phyloP scores from a whole-genome alignment of 2,888 invertebrate genomes.

The Lepidochrysops patricia region DNA sequence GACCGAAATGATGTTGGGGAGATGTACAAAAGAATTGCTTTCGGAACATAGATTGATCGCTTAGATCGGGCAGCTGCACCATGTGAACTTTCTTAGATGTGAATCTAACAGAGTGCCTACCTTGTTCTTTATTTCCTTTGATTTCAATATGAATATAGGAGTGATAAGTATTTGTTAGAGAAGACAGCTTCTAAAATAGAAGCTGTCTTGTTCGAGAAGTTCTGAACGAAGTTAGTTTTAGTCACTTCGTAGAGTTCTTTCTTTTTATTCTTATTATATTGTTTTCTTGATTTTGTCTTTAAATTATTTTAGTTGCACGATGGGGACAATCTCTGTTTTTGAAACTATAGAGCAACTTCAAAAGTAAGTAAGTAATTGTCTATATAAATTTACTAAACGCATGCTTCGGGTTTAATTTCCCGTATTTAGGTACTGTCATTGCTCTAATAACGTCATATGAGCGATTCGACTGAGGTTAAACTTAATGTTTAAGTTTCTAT shows the following conservation, averaged over 20 bases:
- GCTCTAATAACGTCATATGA: slow-evolving; percentile 58
- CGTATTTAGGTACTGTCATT: slow-evolving; percentile 41
- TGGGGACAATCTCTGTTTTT: no score
- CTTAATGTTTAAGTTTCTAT: slow-evolving; percentile 59
- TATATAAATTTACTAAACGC: slow-evolving; percentile 35
- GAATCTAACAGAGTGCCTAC: not conserved
- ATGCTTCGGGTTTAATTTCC: slow-evolving; percentile 58
- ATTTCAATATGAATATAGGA: not conserved
- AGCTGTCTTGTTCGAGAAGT: not conserved
- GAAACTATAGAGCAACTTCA: not conserved
- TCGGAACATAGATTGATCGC: not conserved
- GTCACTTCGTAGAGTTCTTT: no score
- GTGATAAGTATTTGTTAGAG: not conserved
- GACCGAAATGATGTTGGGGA: slow-evolving; percentile 38
- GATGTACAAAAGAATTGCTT: slow-evolving; percentile 1
- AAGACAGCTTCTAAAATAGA: not conserved
- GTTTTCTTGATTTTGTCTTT: not conserved
- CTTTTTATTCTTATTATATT: no score
- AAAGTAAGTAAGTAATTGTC: not conserved
- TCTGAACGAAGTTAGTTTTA: no score
- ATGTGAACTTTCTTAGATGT: not conserved
- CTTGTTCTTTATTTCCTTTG: not conserved
- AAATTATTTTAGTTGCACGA: not conserved
- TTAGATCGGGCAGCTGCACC: not conserved
- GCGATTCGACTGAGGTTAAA: slow-evolving; percentile 46